Base-by-base conservation (phyloP, 35 echinoderm and acorn worm species). In the Heliocidaris erythrogramma region DNA sequence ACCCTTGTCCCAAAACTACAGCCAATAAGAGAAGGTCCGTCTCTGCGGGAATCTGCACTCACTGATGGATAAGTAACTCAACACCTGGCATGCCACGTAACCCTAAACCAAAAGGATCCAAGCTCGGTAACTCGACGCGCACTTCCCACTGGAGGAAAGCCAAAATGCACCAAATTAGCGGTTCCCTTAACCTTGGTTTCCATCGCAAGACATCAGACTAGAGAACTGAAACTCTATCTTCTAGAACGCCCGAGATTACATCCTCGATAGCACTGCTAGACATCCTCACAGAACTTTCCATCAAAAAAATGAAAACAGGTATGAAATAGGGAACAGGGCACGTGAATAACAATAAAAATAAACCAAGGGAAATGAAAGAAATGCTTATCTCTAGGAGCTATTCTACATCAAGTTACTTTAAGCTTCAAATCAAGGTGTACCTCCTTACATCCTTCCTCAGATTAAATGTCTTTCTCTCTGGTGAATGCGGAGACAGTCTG, bases 11-110 rank as follows among this genome's bases (percentile, higher is more conserved):
- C 7, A 21, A 78, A 27, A 18, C 65, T 24, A n/a, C 21, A 78
- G 65, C 65, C 65, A 78, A 78, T 78, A 78, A n/a, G 65, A 78
- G 65, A 21, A 24, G 65, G 47, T 89, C 47, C 17, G 87, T 47
- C 87, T 89, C 87, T 2, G 31, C 12, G 87, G 87, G 87, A 89
- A 17, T 21, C 87, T 89, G 31, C 47, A 89, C 14, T 48, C 31
- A 47, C 47, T 42, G 87, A 89, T 89, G 87, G 87, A 48, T 47
- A 48, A 30, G 87, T 89, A 89, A 89, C 87, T 47, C 47, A 89
- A 89, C 87, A 89, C 87, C 87, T 89, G 87, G 87, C 47, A 48
- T 31, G 47, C 87, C 87, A 27, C 47, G 87, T 89, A 89, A 89
- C 87, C 47, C 87, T 89, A 89, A 89, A 89, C 87, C 13, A 48